Conservation (phyloP, 2,113 vertebrate species). For the Campylomormyrus numenius region DNA sequence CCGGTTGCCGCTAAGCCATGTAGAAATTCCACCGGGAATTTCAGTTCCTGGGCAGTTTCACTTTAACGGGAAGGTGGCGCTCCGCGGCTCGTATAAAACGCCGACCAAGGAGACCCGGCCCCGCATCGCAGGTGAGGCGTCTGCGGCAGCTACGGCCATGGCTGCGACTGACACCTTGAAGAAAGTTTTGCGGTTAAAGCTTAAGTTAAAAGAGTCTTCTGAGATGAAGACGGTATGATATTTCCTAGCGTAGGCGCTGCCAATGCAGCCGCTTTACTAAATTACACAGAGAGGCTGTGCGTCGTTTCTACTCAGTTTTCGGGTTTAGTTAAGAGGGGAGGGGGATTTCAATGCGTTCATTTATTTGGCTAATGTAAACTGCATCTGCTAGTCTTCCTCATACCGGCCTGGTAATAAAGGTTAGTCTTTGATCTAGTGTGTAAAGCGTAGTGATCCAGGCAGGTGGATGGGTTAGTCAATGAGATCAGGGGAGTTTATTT, state of each 20-base stretch:
- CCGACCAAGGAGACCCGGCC: conserved; percentile 29
- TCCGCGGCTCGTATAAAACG: conserved; percentile 26
- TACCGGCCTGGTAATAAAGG: background rate
- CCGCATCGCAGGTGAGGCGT: conserved; percentile 39
- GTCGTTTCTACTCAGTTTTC: background rate
- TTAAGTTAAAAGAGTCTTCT: conserved; percentile 44
- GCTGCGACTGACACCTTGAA: conserved; percentile 43
- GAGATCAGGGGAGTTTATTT: background rate
- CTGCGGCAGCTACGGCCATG: conserved; percentile 54
- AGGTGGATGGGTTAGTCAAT: background rate
- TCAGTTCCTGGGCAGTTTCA: background rate
- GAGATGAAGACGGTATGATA: conserved; percentile 57
- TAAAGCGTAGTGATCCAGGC: background rate
- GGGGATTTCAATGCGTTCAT: background rate
- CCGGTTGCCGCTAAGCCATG: background rate
- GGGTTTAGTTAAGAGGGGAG: background rate
- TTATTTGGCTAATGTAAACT: background rate
- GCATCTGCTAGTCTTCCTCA: background rate
- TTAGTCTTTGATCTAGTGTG: background rate
- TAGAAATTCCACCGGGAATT: background rate
- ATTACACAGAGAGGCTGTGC: background rate
- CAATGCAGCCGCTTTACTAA: background rate
- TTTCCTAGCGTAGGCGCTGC: background rate
- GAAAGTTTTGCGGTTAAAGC: conserved; percentile 54
- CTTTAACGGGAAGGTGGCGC: background rate